A percentile compares a stretch with the other conserved stretches of the same genome.
phyloP scores from a whole-genome alignment of 2,888 invertebrate species.

The Arrhopalites spinosus region DNA sequence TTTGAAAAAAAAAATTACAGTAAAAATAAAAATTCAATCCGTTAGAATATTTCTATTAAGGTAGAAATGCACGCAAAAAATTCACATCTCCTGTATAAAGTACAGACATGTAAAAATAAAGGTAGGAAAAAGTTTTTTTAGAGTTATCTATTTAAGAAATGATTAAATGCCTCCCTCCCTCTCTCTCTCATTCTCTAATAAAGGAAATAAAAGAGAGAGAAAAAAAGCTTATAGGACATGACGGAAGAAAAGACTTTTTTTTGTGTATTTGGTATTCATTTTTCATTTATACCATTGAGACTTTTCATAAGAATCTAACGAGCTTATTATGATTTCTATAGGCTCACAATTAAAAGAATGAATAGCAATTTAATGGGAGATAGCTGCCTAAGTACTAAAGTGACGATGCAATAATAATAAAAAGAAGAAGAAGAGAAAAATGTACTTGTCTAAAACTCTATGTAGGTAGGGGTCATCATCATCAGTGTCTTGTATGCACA shows the following conservation, averaged over 20 bases:
- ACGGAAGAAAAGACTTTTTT: slow-evolving; percentile 11
- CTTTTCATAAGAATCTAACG: slow-evolving; percentile 21
- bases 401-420: slow-evolving; percentile 19
- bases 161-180: slow-evolving; percentile 9
- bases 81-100: neutral
- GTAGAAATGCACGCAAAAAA: too few species aligned
- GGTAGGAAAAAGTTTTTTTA: neutral
- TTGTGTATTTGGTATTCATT: neutral
- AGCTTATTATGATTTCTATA: slow-evolving; percentile 30
- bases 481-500: slow-evolving; percentile 1
- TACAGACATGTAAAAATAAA: neutral
- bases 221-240: neutral
- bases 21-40: too few species aligned
- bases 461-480: neutral
- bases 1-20: too few species aligned
- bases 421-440: slow-evolving; percentile 8
- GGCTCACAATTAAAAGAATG: slow-evolving; percentile 32
- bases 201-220: neutral
- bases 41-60: too few species aligned
- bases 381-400: slow-evolving; percentile 21
- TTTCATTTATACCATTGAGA: slow-evolving; percentile 3
- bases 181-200: neutral
- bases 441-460: too few species aligned
- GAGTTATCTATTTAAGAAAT: neutral
- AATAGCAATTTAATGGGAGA: slow-evolving; percentile 35